Conservation (phyloP, 2,888 invertebrate species). For the Hermodice carunculata region DNA sequence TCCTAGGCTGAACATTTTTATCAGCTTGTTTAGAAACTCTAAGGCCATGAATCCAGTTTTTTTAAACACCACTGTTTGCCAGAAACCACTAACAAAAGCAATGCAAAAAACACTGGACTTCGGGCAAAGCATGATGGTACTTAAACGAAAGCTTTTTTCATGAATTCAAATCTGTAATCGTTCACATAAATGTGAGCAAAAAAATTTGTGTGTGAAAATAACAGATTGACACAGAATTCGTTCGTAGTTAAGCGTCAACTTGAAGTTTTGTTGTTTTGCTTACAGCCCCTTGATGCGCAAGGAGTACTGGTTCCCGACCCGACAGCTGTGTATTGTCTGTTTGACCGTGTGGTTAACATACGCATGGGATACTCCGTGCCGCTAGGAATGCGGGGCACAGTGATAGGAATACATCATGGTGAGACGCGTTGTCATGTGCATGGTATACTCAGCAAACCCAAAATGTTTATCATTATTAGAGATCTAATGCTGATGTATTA, state of each 20-base stretch:
- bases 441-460: neutral
- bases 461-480: too few species aligned
- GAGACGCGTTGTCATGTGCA: neutral
- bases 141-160: too few species aligned
- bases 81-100: too few species aligned
- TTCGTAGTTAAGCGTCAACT: neutral
- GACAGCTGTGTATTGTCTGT: slow-evolving; percentile 77
- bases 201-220: neutral
- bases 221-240: neutral
- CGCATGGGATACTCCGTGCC: slow-evolving; percentile 83
- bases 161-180: too few species aligned
- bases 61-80: too few species aligned
- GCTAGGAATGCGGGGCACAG: slow-evolving; percentile 85
- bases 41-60: too few species aligned
- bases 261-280: neutral
- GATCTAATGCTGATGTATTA: too few species aligned
- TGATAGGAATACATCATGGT: slow-evolving; percentile 76
- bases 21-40: too few species aligned
- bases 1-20: too few species aligned
- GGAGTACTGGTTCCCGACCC: slow-evolving; percentile 76
- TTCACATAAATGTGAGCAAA: neutral
- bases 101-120: too few species aligned
- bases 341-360: slow-evolving; percentile 88
- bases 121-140: too few species aligned
- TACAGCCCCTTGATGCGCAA: slow-evolving; percentile 61